These are phyloP conservation scores for Oryzias melastigma DNA, from an alignment of 2,113 vertebrate species.

Conservation along the genomic window DNA sequence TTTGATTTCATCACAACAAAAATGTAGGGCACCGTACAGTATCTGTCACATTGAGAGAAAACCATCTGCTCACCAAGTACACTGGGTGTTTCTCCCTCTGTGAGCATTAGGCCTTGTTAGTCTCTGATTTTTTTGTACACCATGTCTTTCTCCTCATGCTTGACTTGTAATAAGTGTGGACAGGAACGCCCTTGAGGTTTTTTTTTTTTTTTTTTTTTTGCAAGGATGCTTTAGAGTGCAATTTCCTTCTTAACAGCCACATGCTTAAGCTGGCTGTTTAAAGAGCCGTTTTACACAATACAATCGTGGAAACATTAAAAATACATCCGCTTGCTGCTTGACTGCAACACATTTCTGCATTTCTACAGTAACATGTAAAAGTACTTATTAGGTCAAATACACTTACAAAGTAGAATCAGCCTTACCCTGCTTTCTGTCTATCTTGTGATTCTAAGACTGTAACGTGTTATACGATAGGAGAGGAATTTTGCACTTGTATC, in stretches of 20 bases:
- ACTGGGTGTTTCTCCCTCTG: background rate
- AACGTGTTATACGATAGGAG: too few relatives aligned
- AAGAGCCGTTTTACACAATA: background rate
- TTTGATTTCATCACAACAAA: slow-evolving; percentile 14
- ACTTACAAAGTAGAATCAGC: too few relatives aligned
- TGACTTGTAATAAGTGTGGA: slow-evolving; percentile 48
- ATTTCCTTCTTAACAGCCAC: slow-evolving; percentile 11
- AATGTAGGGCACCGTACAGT: slow-evolving; percentile 14
- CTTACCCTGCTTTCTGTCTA: too few relatives aligned
- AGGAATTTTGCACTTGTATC: too few relatives aligned
- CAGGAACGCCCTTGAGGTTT: slow-evolving; percentile 24
- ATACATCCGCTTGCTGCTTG: background rate
- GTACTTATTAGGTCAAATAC: too few relatives aligned
- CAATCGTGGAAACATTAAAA: background rate
- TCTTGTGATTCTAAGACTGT: too few relatives aligned
- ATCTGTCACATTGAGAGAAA: slow-evolving; percentile 25
- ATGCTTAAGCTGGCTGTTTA: slow-evolving; percentile 5
- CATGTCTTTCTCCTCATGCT: slow-evolving; percentile 13
- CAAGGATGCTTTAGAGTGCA: background rate
- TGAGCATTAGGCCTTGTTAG: slow-evolving; percentile 9
- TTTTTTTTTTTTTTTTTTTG: slow-evolving; percentile 9
- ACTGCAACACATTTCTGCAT: too few relatives aligned
- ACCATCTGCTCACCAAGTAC: slow-evolving; percentile 17
- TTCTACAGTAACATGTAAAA: too few relatives aligned
- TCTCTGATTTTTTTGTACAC: slow-evolving; percentile 8